A percentile compares a stretch with the other conserved stretches of the same genome.
phyloP scores from a whole-genome alignment of 2,113 vertebrate species.

The Acanthochromis polyacanthus region DNA sequence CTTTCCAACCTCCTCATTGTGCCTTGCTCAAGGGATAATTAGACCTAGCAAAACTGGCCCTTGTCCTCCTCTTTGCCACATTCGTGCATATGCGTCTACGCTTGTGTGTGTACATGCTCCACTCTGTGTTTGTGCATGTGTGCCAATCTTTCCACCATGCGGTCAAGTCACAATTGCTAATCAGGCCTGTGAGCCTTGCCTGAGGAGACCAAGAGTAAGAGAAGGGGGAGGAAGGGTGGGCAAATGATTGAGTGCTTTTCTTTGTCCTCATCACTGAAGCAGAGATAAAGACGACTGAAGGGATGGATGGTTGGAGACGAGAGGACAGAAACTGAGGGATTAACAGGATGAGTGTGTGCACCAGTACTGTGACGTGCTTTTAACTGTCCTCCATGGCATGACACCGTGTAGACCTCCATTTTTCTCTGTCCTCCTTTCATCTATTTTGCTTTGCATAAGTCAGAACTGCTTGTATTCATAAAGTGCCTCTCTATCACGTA shows the following conservation, averaged over 20 bases:
- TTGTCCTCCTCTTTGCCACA: constrained; percentile 54
- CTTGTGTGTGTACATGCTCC: constrained; percentile 28
- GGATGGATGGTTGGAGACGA: constrained; percentile 77
- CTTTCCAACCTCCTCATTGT: constrained; percentile 37
- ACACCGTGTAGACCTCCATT: constrained; percentile 73
- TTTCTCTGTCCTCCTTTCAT: constrained; percentile 69
- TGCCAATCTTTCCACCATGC: constrained; percentile 77
- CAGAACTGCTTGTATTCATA: constrained; percentile 64
- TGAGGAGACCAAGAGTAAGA: constrained; percentile 65
- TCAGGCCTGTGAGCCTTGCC: constrained; percentile 78
- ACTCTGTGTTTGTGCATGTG: constrained; percentile 50
- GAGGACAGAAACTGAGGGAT: constrained; percentile 73
- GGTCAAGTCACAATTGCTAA: constrained; percentile 83
- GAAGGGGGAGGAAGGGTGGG: constrained; percentile 47
- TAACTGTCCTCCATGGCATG: constrained; percentile 78
- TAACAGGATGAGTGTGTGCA: constrained; percentile 73
- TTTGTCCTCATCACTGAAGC: constrained; percentile 83
- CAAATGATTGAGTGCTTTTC: constrained; percentile 81
- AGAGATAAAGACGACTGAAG: constrained; percentile 79
- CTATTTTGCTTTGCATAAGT: constrained; percentile 73
- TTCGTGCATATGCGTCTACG: constrained; percentile 23
- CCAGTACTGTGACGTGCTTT: constrained; percentile 66
- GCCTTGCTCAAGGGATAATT: constrained; percentile 70
- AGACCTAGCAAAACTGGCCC: constrained; percentile 69
- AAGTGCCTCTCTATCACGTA: constrained; percentile 66